A percentile compares a stretch with the other conserved stretches of the same genome.
phyloP scores from a whole-genome alignment of 1,140 invertebrate species.

The Parapsyche elsis region DNA sequence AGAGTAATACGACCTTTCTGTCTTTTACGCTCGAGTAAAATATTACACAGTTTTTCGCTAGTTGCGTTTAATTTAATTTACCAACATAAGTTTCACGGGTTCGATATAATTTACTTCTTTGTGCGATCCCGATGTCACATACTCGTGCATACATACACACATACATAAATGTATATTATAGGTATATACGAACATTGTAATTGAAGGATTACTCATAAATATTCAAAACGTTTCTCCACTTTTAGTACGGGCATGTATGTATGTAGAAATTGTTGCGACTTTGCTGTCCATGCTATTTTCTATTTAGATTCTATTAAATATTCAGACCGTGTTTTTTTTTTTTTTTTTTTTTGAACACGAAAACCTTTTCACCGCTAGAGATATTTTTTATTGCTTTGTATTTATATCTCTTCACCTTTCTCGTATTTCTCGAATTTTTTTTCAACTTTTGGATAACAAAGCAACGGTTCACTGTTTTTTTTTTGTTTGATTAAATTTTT shows the following conservation, averaged over 20 bases:
- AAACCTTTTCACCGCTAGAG: background rate
- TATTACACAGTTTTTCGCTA: too few relatives aligned
- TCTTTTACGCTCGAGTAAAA: too few relatives aligned
- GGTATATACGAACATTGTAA: too few relatives aligned
- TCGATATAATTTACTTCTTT: too few relatives aligned
- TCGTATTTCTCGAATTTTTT: background rate
- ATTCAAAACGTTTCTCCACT: background rate
- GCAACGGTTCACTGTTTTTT: background rate
- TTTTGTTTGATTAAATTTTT: too few relatives aligned
- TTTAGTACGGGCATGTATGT: background rate
- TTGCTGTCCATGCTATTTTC: conserved; percentile 8
- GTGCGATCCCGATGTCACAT: too few relatives aligned
- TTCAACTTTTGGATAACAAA: background rate
- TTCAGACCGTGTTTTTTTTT: conserved; percentile 16
- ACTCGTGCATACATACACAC: too few relatives aligned
- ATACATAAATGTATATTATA: too few relatives aligned
- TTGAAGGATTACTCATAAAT: conserved; percentile 19
- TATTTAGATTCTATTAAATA: conserved; percentile 23
- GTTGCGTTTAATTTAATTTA: too few relatives aligned
- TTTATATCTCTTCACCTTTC: background rate
- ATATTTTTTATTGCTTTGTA: conserved; percentile 2
- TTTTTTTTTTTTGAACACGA: conserved; percentile 6
- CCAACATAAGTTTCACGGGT: too few relatives aligned
- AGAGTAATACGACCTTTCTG: too few relatives aligned
- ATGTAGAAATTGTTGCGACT: background rate